Evolutionary conservation across 2,113 vertebrate species (phyloP).

Genomic region (Salvelinus alpinus): DNA sequence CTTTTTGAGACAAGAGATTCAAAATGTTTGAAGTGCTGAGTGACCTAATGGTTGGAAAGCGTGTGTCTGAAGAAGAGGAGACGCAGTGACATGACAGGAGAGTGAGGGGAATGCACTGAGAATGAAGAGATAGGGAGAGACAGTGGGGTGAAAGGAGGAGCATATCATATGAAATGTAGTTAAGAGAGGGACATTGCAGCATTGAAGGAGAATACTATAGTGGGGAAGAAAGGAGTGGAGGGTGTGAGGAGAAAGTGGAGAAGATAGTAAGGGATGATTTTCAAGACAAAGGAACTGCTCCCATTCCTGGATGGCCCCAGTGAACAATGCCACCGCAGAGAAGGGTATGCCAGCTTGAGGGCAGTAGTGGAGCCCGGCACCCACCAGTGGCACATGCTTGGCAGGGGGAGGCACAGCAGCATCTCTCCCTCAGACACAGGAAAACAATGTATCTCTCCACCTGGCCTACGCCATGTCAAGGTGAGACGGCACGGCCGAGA

Average conservation of each 20-base stretch:
- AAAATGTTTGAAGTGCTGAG: constrained; percentile 62
- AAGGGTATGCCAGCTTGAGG: constrained; percentile 59
- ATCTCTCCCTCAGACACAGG: constrained; percentile 65
- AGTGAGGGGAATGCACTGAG: constrained; percentile 37
- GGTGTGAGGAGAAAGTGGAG: constrained; percentile 18
- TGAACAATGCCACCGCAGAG: constrained; percentile 67
- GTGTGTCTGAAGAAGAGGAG: constrained; percentile 40
- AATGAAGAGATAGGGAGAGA: constrained; percentile 45
- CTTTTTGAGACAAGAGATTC: constrained; percentile 40
- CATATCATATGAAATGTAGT: constrained; percentile 23
- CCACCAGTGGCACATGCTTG: constrained; percentile 43
- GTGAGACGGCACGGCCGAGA: constrained; percentile 77
- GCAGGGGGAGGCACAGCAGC: constrained; percentile 52
- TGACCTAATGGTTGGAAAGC: constrained; percentile 67
- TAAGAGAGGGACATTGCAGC: constrained; percentile 20
- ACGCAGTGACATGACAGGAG: constrained; percentile 35
- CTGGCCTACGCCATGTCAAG: constrained; percentile 79
- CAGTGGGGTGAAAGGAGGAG: constrained; percentile 44
- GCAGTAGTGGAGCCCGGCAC: constrained; percentile 59
- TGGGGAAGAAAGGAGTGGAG: constrained; percentile 34
- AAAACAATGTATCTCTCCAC: constrained; percentile 68
- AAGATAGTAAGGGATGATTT: not conserved
- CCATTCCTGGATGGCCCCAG: constrained; percentile 23
- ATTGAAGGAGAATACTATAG: constrained; percentile 17
- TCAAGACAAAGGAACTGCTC: not conserved